Conservation (phyloP, 2,113 vertebrate genomes). For the Butorides virescens region DNA sequence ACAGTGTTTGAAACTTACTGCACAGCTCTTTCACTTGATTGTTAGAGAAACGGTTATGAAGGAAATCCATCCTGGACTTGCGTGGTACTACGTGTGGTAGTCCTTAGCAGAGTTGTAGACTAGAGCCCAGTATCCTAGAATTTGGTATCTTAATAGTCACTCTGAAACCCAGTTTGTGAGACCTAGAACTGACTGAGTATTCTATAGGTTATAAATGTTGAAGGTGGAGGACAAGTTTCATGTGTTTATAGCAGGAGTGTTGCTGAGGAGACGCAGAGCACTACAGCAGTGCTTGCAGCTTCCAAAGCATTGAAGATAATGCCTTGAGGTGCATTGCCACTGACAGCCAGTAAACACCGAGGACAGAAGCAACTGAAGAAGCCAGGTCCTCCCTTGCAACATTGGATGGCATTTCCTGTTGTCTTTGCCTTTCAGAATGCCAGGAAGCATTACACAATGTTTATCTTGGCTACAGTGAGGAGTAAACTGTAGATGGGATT, state of each 20-base stretch:
- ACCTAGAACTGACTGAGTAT: background rate
- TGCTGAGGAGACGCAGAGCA: background rate
- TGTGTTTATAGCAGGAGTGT: background rate
- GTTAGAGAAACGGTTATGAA: background rate
- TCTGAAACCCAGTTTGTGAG: background rate
- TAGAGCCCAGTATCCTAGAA: background rate
- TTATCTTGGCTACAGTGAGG: background rate
- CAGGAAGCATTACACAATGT: background rate
- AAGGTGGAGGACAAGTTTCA: background rate
- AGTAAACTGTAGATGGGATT: background rate
- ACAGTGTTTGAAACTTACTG: background rate
- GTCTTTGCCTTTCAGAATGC: background rate
- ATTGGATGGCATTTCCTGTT: background rate
- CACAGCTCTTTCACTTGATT: background rate
- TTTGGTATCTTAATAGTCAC: background rate
- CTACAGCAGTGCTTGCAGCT: background rate
- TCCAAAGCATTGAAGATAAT: background rate
- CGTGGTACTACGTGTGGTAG: background rate
- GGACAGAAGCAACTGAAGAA: background rate
- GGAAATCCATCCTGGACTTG: background rate
- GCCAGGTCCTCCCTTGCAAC: background rate
- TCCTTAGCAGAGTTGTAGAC: background rate
- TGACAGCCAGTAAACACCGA: background rate
- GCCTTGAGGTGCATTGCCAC: background rate
- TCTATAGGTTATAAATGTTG: background rate